A percentile compares a stretch with the other conserved stretches of the same genome.
Evolutionary conservation across 2,113 vertebrate species (phyloP).

Genomic region (Stigmatopora argus): DNA sequence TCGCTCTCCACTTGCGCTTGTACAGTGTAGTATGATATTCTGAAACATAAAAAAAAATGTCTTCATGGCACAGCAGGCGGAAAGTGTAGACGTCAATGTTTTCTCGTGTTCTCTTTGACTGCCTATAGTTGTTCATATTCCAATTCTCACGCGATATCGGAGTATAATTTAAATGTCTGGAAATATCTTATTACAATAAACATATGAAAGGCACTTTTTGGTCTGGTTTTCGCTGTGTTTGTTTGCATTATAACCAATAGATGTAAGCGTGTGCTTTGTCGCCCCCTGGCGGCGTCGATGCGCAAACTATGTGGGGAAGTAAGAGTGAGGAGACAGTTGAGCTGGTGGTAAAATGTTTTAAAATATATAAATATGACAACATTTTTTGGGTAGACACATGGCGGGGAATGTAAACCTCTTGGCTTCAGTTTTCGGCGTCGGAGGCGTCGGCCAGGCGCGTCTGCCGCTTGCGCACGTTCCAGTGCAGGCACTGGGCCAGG

Average conservation of each 20-base stretch:
- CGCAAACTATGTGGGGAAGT: background rate
- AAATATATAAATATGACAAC: slow-evolving; percentile 41
- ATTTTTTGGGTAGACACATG: background rate
- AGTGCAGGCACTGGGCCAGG: slow-evolving; percentile 78
- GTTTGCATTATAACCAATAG: no score
- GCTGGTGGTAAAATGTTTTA: background rate
- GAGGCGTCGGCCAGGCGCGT: slow-evolving; percentile 62
- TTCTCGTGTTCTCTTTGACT: slow-evolving; percentile 50
- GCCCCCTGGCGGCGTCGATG: no score
- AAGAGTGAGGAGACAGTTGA: background rate
- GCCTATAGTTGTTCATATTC: slow-evolving; percentile 55
- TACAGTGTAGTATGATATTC: slow-evolving; percentile 61
- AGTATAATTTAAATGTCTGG: slow-evolving; percentile 75
- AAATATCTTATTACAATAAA: slow-evolving; percentile 79
- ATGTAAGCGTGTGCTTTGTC: background rate
- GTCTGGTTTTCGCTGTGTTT: background rate
- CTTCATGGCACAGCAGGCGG: slow-evolving; percentile 45
- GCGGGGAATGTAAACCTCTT: background rate
- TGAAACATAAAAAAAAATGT: slow-evolving; percentile 20
- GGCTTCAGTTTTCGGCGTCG: slow-evolving; percentile 68
- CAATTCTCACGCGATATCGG: slow-evolving; percentile 66
- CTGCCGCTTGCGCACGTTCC: slow-evolving; percentile 79
- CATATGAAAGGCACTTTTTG: slow-evolving; percentile 55
- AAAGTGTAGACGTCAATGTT: slow-evolving; percentile 37
- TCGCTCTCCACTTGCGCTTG: slow-evolving; percentile 61